Conservation (phyloP, 1,140 invertebrate genomes). For the Hesperophylax magnus region DNA sequence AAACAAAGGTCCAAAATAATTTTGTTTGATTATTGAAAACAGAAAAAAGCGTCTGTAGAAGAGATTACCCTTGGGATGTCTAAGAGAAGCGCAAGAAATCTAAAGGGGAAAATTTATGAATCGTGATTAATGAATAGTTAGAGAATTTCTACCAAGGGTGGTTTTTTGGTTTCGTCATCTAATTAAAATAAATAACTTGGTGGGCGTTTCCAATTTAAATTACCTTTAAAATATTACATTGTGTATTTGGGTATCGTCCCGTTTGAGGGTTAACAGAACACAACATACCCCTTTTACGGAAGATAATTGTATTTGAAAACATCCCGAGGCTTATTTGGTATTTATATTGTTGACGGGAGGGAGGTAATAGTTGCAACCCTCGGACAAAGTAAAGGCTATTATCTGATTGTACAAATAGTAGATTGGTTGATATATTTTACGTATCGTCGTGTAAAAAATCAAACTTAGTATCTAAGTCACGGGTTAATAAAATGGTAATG, state of each 20-base stretch:
- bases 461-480: too few relatives aligned
- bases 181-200: conserved; percentile 26
- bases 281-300: conserved; percentile 12
- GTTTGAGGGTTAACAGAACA: conserved; percentile 3
- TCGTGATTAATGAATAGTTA: neutral
- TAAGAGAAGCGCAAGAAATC: too few relatives aligned
- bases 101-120: too few relatives aligned
- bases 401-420: too few relatives aligned
- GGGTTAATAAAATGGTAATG: too few relatives aligned
- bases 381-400: neutral
- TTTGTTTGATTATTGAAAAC: too few relatives aligned
- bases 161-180: neutral
- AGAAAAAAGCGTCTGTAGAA: too few relatives aligned
- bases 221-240: conserved; percentile 30
- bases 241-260: conserved; percentile 16
- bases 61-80: too few relatives aligned
- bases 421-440: too few relatives aligned
- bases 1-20: too few relatives aligned
- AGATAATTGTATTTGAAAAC: conserved; percentile 26
- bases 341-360: conserved; percentile 27
- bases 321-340: conserved; percentile 24
- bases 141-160: neutral
- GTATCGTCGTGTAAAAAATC: too few relatives aligned
- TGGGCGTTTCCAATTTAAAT: conserved; percentile 36
- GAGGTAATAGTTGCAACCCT: neutral